Evolutionary conservation across 2,113 vertebrate genomes (phyloP).

Genomic region (Eidolon helvum): DNA sequence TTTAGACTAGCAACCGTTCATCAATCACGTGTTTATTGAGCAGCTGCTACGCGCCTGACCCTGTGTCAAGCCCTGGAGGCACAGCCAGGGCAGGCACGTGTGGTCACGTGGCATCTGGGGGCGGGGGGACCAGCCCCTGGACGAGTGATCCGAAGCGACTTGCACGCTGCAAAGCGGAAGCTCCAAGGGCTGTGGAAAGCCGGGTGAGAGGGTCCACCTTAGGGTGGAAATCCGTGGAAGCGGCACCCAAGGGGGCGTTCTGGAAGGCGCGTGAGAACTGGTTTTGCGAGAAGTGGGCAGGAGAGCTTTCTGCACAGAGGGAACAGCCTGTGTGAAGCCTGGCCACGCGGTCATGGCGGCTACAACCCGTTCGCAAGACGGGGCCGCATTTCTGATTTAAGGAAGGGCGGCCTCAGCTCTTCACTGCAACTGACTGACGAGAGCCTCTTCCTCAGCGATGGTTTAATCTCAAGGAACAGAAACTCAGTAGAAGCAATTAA

Average conservation of each 20-base stretch:
- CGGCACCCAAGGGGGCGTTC: not conserved
- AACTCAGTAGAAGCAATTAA: not conserved
- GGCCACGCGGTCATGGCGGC: rapidly evolving
- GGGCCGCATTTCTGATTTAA: not conserved
- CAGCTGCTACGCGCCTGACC: not conserved
- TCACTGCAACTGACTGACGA: rapidly evolving
- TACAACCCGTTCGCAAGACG: not conserved
- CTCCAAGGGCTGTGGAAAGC: not conserved
- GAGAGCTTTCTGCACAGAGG: not conserved
- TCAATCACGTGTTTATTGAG: not conserved
- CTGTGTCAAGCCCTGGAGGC: not conserved
- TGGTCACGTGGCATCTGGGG: not conserved
- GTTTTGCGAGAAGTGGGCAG: not conserved
- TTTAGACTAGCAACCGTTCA: not conserved
- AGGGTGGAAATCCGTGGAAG: not conserved
- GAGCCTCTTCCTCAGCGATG: not conserved
- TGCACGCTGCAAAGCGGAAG: not conserved
- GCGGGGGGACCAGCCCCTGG: not conserved
- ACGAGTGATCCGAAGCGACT: not conserved
- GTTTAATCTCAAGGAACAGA: not conserved
- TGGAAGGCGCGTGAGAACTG: not conserved
- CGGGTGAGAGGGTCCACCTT: not conserved
- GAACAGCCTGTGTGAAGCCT: not conserved
- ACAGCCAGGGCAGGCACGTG: not conserved
- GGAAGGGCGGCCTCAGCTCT: not conserved